Evolutionary conservation across 2,113 vertebrate species (phyloP), one percentile per base, ranked within the genome.

Genomic region (Tetraodon nigroviridis): DNA sequence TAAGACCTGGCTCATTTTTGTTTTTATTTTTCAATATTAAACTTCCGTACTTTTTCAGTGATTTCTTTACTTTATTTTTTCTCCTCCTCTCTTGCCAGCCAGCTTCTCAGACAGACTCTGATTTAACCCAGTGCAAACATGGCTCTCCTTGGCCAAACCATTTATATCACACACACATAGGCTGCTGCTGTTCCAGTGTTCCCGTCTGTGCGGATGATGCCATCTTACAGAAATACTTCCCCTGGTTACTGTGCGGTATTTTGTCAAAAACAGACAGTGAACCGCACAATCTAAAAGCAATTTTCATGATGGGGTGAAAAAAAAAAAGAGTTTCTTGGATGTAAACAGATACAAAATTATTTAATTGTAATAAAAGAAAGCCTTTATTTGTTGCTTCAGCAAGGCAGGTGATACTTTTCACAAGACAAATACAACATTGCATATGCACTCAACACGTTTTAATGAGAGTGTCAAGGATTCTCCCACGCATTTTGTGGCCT

Each of bases 181-280:
- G 29, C 63, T 59, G 54, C 62, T 29, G 49, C 64, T 66, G 65
- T 20, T 64, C 58, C 67, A 64, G 61, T 56, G 63, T 64, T 67
- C 29, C 57, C 29, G 64, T 46, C 60, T 68, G 3, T 24, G 37
- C 61, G 64, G 47, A 62, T 86, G 73, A 82, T 62, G 71, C 58
- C 63, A 81, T 74, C 59, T 45, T 56, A 79, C 75, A 50, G 47
- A 84, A 82, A 82, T 79, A 83, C 76, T 69, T 55, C 55, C 45
- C 51, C 27, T 58, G 32, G 27, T 82, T 71, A 84, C 6, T 24
- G 60, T 71, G 75, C 72, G 67, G 71, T 58, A 64, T 64, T 75
- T 50, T 50, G 50, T 67, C 51, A 46, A 73, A 67, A 47, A 18
- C 27, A 51, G 64, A 55, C 37, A 50, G 37, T 44, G 50, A 22